Base-by-base conservation (phyloP, 2,797 vertebrate genomes). In the Chiroxiphia lanceolata region DNA sequence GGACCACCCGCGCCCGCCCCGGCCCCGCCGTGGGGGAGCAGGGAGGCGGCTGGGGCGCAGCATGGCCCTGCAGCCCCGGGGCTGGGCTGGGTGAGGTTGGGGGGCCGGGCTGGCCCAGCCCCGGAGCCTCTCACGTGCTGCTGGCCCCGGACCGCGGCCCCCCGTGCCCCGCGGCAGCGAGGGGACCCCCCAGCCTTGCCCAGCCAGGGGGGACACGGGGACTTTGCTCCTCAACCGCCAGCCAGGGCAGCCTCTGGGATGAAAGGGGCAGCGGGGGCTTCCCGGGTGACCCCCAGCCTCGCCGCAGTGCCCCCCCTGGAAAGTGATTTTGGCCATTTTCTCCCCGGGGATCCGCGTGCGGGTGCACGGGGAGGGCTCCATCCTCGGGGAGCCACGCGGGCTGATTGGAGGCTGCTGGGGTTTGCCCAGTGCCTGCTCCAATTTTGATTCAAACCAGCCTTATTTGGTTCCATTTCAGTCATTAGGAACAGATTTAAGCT, bases 401-500 rank as follows among this genome's bases (percentile, higher is more conserved):
- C 88, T 92, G 90, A 88, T 79, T 88, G 74, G 80, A 88, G 94
- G 89, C 89, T 88, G 93, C 80, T 77, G 89, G 91, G 87, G 89
- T 95, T 94, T 94, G 93, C 96, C 88, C 85, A 36, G 85, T 70
- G 96, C 90, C 86, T 91, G 92, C 90, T 92, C 88, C 77, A 9
- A 19, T 78, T 93, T 48, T 93, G 94, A 96, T 88, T 96, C 92
- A 94, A 94, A 90, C 83, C 94, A 95, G 95, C 90, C 94, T 93
- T 94, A 93, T 95, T 95, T 93, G 96, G 94, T 93, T 96, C 94
- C 92, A 92, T 78, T 74, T 83, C 92, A 92, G 92, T 78, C 92
- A 96, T 96, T 96, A 94, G 96, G 96, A 96, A 95, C 95, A 94
- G 95, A 94, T 96, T 95, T 87, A 94, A 95, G 95, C 94, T 96